phyloP scores from a whole-genome alignment of 92 coral and sea anemone genomes.

The Metridium senile region DNA sequence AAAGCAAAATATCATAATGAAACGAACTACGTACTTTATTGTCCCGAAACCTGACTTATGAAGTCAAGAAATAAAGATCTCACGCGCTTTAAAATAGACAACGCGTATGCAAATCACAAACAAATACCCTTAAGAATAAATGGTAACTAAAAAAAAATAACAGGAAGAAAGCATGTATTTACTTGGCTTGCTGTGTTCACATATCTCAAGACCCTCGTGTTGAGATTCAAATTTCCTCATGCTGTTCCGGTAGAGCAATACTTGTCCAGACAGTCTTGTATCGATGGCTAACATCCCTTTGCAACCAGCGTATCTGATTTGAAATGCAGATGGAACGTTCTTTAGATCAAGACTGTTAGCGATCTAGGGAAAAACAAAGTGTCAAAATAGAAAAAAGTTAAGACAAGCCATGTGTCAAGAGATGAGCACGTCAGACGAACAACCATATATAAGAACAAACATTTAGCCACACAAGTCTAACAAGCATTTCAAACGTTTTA shows the following conservation, averaged over 20 bases:
- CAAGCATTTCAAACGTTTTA: too few relatives aligned
- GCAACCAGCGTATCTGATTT: conserved; percentile 90
- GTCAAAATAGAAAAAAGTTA: not conserved
- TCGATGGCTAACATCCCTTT: conserved; percentile 92
- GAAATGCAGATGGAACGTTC: conserved; percentile 81
- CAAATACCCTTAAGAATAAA: too few relatives aligned
- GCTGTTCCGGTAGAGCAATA: conserved; percentile 75
- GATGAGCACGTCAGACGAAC: too few relatives aligned
- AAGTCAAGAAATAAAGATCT: too few relatives aligned
- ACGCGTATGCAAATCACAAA: too few relatives aligned
- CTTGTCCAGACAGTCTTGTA: conserved; percentile 61
- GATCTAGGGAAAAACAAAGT: conserved; percentile 50
- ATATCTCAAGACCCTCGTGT: conserved; percentile 80
- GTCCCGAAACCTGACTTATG: too few relatives aligned
- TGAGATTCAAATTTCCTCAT: conserved; percentile 81
- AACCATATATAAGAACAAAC: too few relatives aligned
- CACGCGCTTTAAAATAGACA: too few relatives aligned
- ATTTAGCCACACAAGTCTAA: too few relatives aligned
- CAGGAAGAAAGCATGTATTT: conserved; percentile 1
- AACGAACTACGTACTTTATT: too few relatives aligned
- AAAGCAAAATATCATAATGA: too few relatives aligned
- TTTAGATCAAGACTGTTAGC: conserved; percentile 68
- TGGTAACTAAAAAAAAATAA: too few relatives aligned
- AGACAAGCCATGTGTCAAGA: not conserved
- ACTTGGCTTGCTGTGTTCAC: conserved; percentile 77